A percentile compares a stretch with the other conserved stretches of the same genome.
Evolutionary conservation across 1,140 invertebrate genomes (phyloP).

Genomic region (Heliconius congener): DNA sequence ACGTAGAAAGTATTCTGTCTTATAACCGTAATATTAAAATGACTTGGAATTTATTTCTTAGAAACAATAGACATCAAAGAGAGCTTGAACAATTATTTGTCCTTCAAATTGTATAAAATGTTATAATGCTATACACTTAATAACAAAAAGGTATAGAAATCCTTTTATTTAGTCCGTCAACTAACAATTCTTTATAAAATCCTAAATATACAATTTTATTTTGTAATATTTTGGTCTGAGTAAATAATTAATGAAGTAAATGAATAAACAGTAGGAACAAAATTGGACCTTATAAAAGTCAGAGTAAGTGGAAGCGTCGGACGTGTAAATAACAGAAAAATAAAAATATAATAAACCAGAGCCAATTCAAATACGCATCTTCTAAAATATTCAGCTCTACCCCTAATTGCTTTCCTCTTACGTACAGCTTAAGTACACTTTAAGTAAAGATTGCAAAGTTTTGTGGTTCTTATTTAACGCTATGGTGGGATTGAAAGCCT

Average conservation of each 20-base stretch:
- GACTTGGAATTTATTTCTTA: neutral
- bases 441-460: constrained; percentile 10
- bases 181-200: neutral
- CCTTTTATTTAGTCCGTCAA: neutral
- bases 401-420: constrained; percentile 30
- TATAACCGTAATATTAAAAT: neutral
- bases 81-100: neutral
- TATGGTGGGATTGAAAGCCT: neutral
- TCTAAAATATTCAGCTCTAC: constrained; percentile 25
- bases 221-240: neutral
- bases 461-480: neutral
- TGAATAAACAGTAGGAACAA: neutral
- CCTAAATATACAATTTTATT: neutral
- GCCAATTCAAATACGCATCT: constrained; percentile 24
- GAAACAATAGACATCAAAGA: neutral
- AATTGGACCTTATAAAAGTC: neutral
- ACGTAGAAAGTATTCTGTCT: neutral
- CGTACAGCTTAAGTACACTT: neutral
- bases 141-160: neutral
- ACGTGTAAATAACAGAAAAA: constrained; percentile 28
- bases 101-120: neutral
- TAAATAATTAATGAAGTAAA: neutral
- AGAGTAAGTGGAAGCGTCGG: neutral
- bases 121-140: neutral
- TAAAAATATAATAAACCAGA: constrained; percentile 21